Percentiles rank a stretch among this genome's conserved stretches.
phyloP scores from a whole-genome alignment of 2,797 vertebrate genomes.

The Acanthurus leucopareius region DNA sequence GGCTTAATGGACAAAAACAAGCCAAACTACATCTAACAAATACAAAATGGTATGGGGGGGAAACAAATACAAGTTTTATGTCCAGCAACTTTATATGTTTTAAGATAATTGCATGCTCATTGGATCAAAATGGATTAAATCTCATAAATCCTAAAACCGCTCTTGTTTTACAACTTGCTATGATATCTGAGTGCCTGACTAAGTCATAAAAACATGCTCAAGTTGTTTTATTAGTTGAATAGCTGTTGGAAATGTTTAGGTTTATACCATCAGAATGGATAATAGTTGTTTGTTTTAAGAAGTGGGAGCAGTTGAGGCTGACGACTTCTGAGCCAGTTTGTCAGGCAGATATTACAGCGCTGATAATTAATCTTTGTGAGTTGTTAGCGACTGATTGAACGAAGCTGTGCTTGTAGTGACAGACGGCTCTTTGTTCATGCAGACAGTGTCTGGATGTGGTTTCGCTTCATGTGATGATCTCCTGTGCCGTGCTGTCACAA shows the following conservation, averaged over 20 bases:
- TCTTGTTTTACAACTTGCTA: background rate
- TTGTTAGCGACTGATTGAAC: conserved; percentile 64
- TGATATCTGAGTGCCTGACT: background rate
- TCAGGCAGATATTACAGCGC: conserved; percentile 33
- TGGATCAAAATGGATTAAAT: background rate
- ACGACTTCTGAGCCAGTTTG: conserved; percentile 14
- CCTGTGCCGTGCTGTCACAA: conserved; percentile 13
- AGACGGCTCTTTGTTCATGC: conserved; percentile 48
- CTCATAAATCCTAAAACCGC: background rate
- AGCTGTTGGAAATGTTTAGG: background rate
- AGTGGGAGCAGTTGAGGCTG: background rate
- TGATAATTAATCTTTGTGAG: conserved; percentile 58
- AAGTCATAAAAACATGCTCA: background rate
- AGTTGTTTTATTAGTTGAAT: background rate
- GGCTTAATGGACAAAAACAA: conserved; percentile 7
- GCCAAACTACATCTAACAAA: background rate
- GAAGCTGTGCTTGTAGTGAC: conserved; percentile 44
- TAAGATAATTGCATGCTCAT: background rate
- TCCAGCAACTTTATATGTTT: background rate
- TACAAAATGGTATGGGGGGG: background rate
- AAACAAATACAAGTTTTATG: background rate
- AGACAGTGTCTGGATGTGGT: conserved; percentile 29
- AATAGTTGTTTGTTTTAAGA: background rate
- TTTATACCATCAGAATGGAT: background rate
- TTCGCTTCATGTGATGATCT: conserved; percentile 51